Evolutionary conservation across 1,140 invertebrate genomes (phyloP).

Genomic region (Leptoteleia sp.): DNA sequence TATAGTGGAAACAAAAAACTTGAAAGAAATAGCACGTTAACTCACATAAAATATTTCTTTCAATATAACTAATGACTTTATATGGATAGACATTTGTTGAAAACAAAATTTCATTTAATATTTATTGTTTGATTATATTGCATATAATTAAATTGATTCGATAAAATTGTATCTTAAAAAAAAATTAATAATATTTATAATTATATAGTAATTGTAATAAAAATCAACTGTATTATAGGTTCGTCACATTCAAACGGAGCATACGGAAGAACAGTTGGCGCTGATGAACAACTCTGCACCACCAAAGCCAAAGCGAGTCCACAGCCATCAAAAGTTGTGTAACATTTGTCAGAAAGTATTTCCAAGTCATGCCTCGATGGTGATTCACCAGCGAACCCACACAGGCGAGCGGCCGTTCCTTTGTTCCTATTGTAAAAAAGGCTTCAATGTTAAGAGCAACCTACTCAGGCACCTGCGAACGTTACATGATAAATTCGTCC

Average conservation of each 20-base stretch:
- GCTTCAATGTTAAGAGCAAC: slow-evolving; percentile 90
- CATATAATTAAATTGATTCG: too few relatives aligned
- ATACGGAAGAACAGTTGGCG: slow-evolving; percentile 91
- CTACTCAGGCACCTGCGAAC: slow-evolving; percentile 87
- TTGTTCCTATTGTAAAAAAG: slow-evolving; percentile 88
- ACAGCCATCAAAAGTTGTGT: slow-evolving; percentile 85
- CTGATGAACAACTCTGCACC: slow-evolving; percentile 88
- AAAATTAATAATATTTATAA: too few relatives aligned
- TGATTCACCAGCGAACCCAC: slow-evolving; percentile 87
- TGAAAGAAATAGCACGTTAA: too few relatives aligned
- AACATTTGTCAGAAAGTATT: slow-evolving; percentile 88
- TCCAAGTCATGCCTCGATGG: slow-evolving; percentile 88
- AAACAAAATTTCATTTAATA: too few relatives aligned
- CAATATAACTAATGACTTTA: too few relatives aligned
- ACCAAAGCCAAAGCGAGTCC: slow-evolving; percentile 83
- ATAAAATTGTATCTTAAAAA: too few relatives aligned
- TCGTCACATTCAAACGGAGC: slow-evolving; percentile 89
- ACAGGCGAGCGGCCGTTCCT: slow-evolving; percentile 87
- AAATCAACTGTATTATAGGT: too few relatives aligned
- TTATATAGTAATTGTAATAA: too few relatives aligned
- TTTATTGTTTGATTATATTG: too few relatives aligned
- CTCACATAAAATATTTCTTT: too few relatives aligned
- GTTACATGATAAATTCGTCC: slow-evolving; percentile 85
- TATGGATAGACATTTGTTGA: too few relatives aligned
- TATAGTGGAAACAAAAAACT: too few relatives aligned